phyloP scores from a whole-genome alignment of 2,888 invertebrate genomes.

The Sarcophaga carnaria region DNA sequence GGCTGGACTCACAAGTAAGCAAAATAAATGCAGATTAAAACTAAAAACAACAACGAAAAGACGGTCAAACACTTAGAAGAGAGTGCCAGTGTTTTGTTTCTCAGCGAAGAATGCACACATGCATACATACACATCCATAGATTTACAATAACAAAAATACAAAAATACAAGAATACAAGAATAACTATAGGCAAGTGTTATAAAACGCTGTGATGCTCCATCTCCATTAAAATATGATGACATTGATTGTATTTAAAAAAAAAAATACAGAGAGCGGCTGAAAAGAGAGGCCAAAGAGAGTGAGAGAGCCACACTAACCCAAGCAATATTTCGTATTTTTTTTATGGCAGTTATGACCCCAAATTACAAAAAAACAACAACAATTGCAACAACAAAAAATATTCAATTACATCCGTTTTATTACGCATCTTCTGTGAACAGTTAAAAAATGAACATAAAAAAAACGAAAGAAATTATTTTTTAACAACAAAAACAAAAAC shows the following conservation, averaged over 20 bases:
- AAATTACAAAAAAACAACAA: constrained; percentile 1
- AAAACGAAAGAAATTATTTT: constrained; percentile 6
- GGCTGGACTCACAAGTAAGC: neutral
- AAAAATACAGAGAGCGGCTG: neutral
- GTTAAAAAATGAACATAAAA: constrained; percentile 17
- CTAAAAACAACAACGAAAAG: neutral
- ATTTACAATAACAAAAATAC: no score
- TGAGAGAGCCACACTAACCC: neutral
- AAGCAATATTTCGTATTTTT: neutral
- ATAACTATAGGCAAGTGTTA: no score
- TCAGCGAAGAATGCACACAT: neutral
- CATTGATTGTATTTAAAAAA: neutral
- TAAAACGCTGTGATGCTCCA: no score
- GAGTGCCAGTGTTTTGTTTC: neutral
- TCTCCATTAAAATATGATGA: neutral
- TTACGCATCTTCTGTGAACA: constrained; percentile 20
- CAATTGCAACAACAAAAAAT: neutral
- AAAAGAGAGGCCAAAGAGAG: neutral
- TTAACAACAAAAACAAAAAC: constrained; percentile 21
- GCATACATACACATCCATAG: no score
- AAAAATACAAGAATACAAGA: no score
- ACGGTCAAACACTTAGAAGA: neutral
- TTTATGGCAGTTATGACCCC: neutral
- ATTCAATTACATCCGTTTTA: constrained; percentile 47
- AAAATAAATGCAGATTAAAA: neutral